These are phyloP conservation scores for Shargacucullia verbasci DNA, from an alignment of 2,888 invertebrate species.

Conservation along the genomic window DNA sequence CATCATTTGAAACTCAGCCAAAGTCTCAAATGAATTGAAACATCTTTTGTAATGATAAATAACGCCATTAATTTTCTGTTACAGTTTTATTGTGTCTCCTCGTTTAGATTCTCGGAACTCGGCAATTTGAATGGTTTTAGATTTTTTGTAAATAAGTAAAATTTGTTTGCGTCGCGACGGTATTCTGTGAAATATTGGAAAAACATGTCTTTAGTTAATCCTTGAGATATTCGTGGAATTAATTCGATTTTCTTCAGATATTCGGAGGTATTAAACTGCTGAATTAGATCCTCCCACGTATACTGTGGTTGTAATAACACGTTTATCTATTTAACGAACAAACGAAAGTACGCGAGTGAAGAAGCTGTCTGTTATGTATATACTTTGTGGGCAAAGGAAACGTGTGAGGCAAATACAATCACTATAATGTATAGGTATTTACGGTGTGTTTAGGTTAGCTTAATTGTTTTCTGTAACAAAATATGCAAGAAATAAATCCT, in stretches of 20 bases:
- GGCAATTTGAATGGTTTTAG: constrained; percentile 30
- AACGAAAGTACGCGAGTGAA: too few species aligned
- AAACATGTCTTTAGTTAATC: constrained; percentile 36
- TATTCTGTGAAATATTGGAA: constrained; percentile 45
- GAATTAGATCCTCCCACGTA: constrained; percentile 20
- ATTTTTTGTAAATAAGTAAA: constrained; percentile 28
- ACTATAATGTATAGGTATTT: too few species aligned
- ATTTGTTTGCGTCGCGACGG: constrained; percentile 25
- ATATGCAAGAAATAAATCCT: too few species aligned
- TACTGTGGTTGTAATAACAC: constrained; percentile 3
- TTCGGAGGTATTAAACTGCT: background rate
- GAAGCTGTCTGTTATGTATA: too few species aligned
- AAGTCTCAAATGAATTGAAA: constrained; percentile 53
- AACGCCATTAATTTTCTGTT: constrained; percentile 49
- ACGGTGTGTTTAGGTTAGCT: too few species aligned
- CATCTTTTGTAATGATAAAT: constrained; percentile 57
- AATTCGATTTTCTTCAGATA: constrained; percentile 10
- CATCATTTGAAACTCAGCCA: constrained; percentile 57
- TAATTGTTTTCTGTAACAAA: too few species aligned
- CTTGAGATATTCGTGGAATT: constrained; percentile 18
- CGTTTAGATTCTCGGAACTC: constrained; percentile 46
- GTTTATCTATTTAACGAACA: background rate
- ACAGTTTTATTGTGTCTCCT: constrained; percentile 45
- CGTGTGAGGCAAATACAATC: too few species aligned
- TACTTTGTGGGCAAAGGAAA: too few species aligned